Percentiles rank a stretch among this genome's conserved stretches.
Conservation (phyloP, 2,113 vertebrate species). For the zebrafish (Danio rerio) region DNA sequence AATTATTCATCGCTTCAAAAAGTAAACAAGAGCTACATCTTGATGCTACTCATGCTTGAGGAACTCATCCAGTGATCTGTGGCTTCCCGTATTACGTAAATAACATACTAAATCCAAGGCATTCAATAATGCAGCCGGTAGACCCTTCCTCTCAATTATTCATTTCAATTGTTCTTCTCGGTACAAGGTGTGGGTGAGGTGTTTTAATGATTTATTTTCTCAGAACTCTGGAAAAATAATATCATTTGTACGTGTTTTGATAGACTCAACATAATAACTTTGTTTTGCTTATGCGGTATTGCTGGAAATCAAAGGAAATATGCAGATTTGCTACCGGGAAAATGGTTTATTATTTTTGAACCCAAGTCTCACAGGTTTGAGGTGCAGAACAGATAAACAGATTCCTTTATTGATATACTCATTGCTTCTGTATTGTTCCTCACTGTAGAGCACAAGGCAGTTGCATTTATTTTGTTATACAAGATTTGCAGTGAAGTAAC, state of each 20-base stretch:
- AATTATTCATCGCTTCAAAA: constrained; percentile 41
- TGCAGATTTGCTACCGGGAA: background rate
- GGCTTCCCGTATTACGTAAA: constrained; percentile 61
- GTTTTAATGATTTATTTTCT: constrained; percentile 29
- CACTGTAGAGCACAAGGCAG: background rate
- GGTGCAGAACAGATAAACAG: constrained; percentile 10
- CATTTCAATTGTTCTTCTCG: constrained; percentile 57
- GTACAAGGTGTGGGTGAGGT: constrained; percentile 27
- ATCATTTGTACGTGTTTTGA: constrained; percentile 8
- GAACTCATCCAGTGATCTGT: constrained; percentile 49
- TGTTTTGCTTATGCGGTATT: background rate
- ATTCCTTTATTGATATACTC: constrained; percentile 30
- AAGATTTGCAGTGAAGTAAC: background rate
- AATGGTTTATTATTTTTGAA: constrained; percentile 19
- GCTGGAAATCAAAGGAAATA: constrained; percentile 29
- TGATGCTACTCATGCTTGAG: constrained; percentile 49
- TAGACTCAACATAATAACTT: constrained; percentile 32
- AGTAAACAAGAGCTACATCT: constrained; percentile 42
- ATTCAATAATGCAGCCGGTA: constrained; percentile 54
- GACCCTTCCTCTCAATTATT: constrained; percentile 65
- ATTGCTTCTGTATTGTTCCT: background rate
- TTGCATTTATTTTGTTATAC: constrained; percentile 4
- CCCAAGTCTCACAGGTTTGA: constrained; percentile 8
- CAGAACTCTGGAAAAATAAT: background rate
- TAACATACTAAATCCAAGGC: constrained; percentile 50